Evolutionary conservation across 2,888 invertebrate species (phyloP).

Genomic region (Brenthis ino): DNA sequence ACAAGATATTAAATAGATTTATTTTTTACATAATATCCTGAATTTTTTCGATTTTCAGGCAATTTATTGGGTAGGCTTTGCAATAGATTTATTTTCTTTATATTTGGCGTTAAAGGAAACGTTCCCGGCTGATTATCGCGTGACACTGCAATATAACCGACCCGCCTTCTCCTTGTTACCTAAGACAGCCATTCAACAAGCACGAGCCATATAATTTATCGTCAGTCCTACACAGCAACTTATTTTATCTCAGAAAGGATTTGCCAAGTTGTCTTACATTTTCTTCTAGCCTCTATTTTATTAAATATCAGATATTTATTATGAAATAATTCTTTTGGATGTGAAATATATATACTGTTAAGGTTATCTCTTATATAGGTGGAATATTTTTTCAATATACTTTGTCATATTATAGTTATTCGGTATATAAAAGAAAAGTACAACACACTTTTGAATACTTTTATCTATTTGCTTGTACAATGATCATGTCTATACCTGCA

Average conservation of each 20-base stretch:
- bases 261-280: slow-evolving; percentile 16
- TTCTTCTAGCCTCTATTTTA: slow-evolving; percentile 4
- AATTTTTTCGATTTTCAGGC: no score
- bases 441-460: no score
- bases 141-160: slow-evolving; percentile 29
- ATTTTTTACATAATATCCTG: no score
- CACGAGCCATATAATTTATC: slow-evolving; percentile 26
- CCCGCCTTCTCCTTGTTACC: slow-evolving; percentile 33
- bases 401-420: no score
- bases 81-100: neutral
- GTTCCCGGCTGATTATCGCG: slow-evolving; percentile 21
- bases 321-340: neutral
- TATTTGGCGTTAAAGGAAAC: slow-evolving; percentile 7
- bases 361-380: no score
- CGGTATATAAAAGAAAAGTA: no score
- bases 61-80: no score
- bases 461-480: no score
- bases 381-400: no score
- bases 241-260: slow-evolving; percentile 26
- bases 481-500: no score
- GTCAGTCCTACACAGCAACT: slow-evolving; percentile 20
- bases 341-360: neutral
- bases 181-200: slow-evolving; percentile 23
- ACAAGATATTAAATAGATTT: no score
- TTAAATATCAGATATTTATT: neutral